phyloP scores from a whole-genome alignment of 2,888 invertebrate species.

The Notodonta ziczac region DNA sequence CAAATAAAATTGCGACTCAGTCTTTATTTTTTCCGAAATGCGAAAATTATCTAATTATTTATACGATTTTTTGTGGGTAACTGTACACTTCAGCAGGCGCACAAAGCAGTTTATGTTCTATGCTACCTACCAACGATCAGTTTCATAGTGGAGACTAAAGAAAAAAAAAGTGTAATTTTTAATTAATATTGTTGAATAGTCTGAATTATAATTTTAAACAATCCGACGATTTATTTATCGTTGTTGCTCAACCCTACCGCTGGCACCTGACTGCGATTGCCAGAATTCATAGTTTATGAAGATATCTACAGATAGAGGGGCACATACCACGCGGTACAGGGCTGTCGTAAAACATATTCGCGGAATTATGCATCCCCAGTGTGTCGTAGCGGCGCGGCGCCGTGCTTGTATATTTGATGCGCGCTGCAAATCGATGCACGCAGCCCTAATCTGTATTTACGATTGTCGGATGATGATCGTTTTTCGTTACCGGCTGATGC shows the following conservation, averaged over 20 bases:
- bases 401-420: conserved; percentile 77
- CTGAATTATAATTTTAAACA: too few relatives aligned
- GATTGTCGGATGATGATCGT: conserved; percentile 41
- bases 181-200: too few relatives aligned
- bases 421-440: conserved; percentile 68
- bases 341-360: conserved; percentile 61
- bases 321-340: conserved; percentile 28
- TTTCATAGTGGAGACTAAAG: too few relatives aligned
- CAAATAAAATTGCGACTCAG: too few relatives aligned
- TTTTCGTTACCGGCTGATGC: conserved; percentile 12
- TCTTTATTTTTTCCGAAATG: too few relatives aligned
- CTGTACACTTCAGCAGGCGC: too few relatives aligned
- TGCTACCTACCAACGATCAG: too few relatives aligned
- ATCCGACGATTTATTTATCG: too few relatives aligned
- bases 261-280: conserved; percentile 79
- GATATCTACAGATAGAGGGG: conserved; percentile 38
- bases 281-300: conserved; percentile 79
- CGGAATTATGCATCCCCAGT: conserved; percentile 68
- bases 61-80: too few relatives aligned
- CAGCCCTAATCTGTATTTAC: conserved; percentile 63
- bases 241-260: conserved; percentile 30
- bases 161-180: too few relatives aligned
- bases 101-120: too few relatives aligned
- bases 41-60: too few relatives aligned
- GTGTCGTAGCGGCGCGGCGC: conserved; percentile 49